A percentile compares a stretch with the other conserved stretches of the same genome.
Conservation (phyloP, 35 echinoderm and acorn worm genomes). For the Ophioderma brevispina region DNA sequence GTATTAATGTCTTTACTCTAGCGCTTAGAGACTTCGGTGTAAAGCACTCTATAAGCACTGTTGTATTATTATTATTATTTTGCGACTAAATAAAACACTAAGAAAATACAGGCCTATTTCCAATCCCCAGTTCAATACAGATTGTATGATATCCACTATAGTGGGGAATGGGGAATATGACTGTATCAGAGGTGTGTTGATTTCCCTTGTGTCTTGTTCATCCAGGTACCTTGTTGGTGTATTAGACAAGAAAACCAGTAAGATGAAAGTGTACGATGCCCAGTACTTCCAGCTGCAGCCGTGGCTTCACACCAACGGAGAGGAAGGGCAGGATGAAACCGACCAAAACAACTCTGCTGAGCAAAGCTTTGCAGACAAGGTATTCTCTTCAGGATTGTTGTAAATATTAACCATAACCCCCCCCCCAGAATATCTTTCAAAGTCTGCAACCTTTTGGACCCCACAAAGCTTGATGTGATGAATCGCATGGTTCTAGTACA, state of each 20-base stretch:
- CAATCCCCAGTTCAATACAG: not conserved
- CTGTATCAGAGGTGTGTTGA: not conserved
- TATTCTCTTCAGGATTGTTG: no score
- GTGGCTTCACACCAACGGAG: slow-evolving; percentile 25
- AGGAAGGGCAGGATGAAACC: slow-evolving; percentile 4
- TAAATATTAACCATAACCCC: no score
- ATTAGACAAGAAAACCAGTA: slow-evolving; percentile 58
- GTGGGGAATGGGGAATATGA: not conserved
- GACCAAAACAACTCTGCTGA: slow-evolving; percentile 11
- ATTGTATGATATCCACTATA: no score
- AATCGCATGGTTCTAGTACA: no score
- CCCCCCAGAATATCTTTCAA: no score
- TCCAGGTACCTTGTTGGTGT: slow-evolving; percentile 73
- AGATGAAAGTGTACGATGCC: slow-evolving; percentile 72
- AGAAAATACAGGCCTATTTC: no score
- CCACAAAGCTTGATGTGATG: no score
- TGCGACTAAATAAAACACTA: no score
- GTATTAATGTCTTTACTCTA: not conserved
- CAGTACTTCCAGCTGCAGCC: slow-evolving; percentile 52
- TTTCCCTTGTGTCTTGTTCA: slow-evolving; percentile 1
- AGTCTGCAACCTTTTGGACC: no score
- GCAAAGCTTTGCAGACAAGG: slow-evolving; percentile 59
- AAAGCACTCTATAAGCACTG: no score
- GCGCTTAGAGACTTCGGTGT: no score
- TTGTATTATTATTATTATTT: no score